Conservation (phyloP, 2,113 vertebrate genomes). For the Serilophus lunatus region DNA sequence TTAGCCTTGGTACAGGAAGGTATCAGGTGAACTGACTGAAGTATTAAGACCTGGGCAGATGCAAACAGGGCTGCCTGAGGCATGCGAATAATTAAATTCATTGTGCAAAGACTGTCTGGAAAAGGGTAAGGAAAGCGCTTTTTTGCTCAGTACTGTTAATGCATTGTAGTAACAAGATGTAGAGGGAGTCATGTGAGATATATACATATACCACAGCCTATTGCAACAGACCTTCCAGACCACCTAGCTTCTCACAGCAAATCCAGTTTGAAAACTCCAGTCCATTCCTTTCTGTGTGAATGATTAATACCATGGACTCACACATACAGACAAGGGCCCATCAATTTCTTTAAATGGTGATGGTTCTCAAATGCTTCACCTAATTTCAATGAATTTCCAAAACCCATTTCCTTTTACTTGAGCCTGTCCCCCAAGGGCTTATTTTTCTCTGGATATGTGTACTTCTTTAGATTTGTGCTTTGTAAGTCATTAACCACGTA, state of each 20-base stretch:
- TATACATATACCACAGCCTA: neutral
- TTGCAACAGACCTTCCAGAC: neutral
- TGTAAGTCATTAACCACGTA: neutral
- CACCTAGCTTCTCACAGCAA: neutral
- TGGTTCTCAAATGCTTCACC: neutral
- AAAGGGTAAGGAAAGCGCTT: too few relatives aligned
- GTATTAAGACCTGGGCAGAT: neutral
- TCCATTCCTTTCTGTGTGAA: neutral
- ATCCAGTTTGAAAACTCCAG: neutral
- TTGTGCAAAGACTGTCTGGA: too few relatives aligned
- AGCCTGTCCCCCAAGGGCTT: slow-evolving; percentile 30
- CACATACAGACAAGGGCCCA: neutral
- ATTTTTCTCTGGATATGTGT: neutral
- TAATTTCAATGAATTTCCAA: slow-evolving; percentile 61
- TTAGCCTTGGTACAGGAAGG: neutral
- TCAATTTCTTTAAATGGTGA: slow-evolving; percentile 34
- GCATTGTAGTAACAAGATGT: accelerated
- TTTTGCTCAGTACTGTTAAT: too few relatives aligned
- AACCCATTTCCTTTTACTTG: neutral
- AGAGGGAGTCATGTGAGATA: neutral
- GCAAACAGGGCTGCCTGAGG: neutral
- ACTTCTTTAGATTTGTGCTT: slow-evolving; percentile 3
- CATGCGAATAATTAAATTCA: too few relatives aligned
- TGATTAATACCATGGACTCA: slow-evolving; percentile 9
- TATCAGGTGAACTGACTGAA: neutral